These are phyloP conservation scores for Clavelina lepadiformis DNA, from an alignment of 23 tunicate species.

Conservation along the genomic window DNA sequence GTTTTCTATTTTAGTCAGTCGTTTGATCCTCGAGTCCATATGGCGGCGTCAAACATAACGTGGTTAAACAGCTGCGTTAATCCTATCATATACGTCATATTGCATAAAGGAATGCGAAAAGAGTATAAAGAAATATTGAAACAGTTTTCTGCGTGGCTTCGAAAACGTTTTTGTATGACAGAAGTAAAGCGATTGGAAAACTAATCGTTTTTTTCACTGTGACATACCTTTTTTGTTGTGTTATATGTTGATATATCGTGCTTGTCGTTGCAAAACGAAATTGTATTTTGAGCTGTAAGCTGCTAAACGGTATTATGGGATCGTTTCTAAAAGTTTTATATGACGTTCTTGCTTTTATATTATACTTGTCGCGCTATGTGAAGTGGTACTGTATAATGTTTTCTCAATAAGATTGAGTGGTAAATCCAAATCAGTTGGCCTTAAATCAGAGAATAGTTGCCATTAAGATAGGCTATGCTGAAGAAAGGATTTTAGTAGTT, in stretches of 20 bases:
- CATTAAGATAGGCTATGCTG: too few species aligned
- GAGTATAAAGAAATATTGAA: conserved; percentile 56
- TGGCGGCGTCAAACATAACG: conserved; percentile 85
- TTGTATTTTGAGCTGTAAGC: too few species aligned
- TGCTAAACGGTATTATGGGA: too few species aligned
- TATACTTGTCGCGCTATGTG: too few species aligned
- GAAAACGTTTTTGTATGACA: not conserved
- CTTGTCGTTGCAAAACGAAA: not conserved
- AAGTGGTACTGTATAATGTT: too few species aligned
- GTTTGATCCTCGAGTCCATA: conserved; percentile 65
- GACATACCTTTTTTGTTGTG: not conserved
- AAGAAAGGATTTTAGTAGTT: too few species aligned
- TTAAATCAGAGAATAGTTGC: too few species aligned
- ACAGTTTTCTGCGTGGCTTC: not conserved
- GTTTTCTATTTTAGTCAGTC: conserved; percentile 23
- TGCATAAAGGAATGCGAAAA: conserved; percentile 66
- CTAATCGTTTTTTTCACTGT: not conserved
- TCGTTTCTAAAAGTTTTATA: too few species aligned
- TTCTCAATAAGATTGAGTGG: too few species aligned
- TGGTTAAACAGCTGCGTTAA: conserved; percentile 94
- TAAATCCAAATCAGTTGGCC: too few species aligned
- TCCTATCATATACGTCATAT: conserved; percentile 62
- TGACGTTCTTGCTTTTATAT: too few species aligned
- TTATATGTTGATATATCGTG: not conserved
- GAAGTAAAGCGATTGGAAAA: not conserved